A percentile compares a stretch with the other conserved stretches of the same genome.
These are phyloP conservation scores for Hormaphis cornu DNA, from an alignment of 1,140 invertebrate species.

Conservation along the genomic window DNA sequence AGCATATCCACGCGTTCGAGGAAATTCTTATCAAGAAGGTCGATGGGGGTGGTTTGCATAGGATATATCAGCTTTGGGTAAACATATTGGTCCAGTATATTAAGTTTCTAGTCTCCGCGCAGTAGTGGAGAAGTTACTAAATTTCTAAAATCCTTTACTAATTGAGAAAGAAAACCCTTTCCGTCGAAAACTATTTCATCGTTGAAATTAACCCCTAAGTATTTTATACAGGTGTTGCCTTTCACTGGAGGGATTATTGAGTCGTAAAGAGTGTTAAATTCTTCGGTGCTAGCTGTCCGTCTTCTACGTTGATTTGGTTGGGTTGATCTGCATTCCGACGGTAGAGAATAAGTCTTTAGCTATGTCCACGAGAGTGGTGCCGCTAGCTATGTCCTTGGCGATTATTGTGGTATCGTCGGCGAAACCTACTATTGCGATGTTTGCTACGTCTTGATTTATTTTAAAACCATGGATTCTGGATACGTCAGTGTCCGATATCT, in stretches of 20 bases:
- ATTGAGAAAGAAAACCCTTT: not conserved
- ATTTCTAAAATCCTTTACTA: conserved; percentile 14
- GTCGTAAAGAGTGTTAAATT: not conserved
- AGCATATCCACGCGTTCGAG: not conserved
- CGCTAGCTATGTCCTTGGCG: not conserved
- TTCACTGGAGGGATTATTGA: not conserved
- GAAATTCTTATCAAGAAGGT: not conserved
- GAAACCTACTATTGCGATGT: not conserved
- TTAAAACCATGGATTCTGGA: not conserved
- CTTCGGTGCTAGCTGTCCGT: not conserved
- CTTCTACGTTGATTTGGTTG: not conserved
- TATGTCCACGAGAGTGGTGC: not conserved
- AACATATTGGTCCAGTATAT: not conserved
- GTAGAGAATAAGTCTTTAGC: not conserved
- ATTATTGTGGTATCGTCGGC: not conserved
- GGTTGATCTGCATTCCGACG: not conserved
- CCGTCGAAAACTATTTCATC: not conserved
- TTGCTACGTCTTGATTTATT: not conserved
- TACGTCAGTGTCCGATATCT: not conserved
- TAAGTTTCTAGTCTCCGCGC: not conserved
- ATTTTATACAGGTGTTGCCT: not conserved
- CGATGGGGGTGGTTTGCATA: not conserved
- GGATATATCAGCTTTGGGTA: not conserved
- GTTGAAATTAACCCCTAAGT: not conserved
- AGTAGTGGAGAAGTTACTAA: not conserved